Base-by-base conservation (phyloP, 2,113 vertebrate species). In the Charina bottae region DNA sequence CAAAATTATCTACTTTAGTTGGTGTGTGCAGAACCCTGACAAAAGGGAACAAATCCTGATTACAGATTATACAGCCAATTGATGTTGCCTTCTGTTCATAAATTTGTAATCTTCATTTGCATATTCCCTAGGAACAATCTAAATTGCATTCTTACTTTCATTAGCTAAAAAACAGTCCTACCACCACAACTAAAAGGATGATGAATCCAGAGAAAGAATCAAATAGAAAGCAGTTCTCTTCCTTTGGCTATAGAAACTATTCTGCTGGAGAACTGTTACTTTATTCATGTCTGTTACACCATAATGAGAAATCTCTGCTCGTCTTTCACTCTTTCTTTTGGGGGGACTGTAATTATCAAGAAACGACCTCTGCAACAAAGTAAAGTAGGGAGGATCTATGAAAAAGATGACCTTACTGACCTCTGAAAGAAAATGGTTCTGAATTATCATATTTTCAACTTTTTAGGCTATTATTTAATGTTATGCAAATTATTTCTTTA, bases 101-200 rank as follows among this genome's bases (percentile, higher is more conserved):
- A 55, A 86, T 86, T 19, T 86, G 53, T n/a, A 19, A 86, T 9
- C 46, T 49, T 84, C 85, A 33, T 55, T 86, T 56, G 28, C 53
- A 55, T 55, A 86, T 86, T 56, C 54, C 28, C 85, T n/a, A 10
- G 6, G 28, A 26, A n/a, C n/a, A 55, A 55, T 54, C 53, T 56
- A 86, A 55, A 54, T 86, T 86, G 28, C 53, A 86, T 55, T 86
- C 85, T 86, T 86, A 33, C 85, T 86, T 86, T 84, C 37, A 49
- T 84, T 84, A 49, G 83, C 46, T 53, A 55, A 55, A 86, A 86
- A 17, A 2, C 84, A 28, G 55, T 86, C 37, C n/a, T 42, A 42
- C 19, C 33, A 42, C 19, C 56, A 59, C 0, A 2, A 24, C 9
- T 19, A 59, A 42, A 85, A 58, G 12, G 56, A 88, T 88, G 33